These are phyloP conservation scores for Acipenser ruthenus DNA, from an alignment of 2,797 vertebrate genomes.

Conservation along the genomic window DNA sequence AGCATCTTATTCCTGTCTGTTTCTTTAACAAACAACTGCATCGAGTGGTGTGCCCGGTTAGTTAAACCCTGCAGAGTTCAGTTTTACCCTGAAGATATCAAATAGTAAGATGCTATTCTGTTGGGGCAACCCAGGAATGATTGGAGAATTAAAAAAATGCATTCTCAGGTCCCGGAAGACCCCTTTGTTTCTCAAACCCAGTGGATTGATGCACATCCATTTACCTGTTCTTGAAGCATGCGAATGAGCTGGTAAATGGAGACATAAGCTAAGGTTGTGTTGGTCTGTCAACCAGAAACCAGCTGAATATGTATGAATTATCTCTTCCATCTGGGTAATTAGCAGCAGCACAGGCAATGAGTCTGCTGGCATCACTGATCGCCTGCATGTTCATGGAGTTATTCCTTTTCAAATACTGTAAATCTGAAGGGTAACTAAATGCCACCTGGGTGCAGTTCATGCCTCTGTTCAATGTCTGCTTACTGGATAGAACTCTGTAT, in stretches of 20 bases:
- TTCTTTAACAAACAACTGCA: neutral
- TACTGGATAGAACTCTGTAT: no score
- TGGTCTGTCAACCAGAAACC: neutral
- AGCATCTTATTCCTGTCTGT: neutral
- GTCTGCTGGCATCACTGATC: neutral
- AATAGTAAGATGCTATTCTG: neutral
- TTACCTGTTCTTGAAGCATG: neutral
- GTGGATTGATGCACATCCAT: neutral
- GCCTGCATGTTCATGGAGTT: neutral
- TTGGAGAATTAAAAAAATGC: neutral
- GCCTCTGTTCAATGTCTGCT: no score
- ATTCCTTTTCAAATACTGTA: neutral
- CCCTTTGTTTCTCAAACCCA: neutral
- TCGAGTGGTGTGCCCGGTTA: neutral
- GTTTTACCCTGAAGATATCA: constrained; percentile 1
- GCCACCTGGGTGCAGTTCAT: no score
- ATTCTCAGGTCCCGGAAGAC: neutral
- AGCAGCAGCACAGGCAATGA: neutral
- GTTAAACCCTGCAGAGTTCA: neutral
- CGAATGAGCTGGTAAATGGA: constrained; percentile 3
- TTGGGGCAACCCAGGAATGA: neutral
- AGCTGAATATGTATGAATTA: constrained; percentile 2
- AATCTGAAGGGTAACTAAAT: no score
- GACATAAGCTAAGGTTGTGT: neutral
- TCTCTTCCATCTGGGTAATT: constrained; percentile 2